A percentile compares a stretch with the other conserved stretches of the same genome.
These are phyloP conservation scores for Silurus meridionalis DNA, from an alignment of 2,113 vertebrate species.

Conservation along the genomic window DNA sequence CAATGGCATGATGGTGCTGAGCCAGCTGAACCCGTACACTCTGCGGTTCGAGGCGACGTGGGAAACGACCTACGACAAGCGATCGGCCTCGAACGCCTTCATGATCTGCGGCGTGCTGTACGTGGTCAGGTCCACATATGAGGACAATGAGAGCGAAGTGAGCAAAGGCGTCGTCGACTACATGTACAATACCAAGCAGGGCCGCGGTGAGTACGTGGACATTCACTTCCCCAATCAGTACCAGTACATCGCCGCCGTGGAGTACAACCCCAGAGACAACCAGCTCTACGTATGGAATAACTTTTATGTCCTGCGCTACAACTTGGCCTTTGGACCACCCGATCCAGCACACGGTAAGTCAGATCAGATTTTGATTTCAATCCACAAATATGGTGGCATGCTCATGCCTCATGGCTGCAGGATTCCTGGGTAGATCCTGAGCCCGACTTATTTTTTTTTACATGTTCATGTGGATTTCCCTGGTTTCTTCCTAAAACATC, in stretches of 20 bases:
- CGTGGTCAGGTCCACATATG: conserved; percentile 94
- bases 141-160: conserved; percentile 96
- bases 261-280: conserved; percentile 98
- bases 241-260: conserved; percentile 97
- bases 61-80: conserved; percentile 94
- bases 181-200: conserved; percentile 92
- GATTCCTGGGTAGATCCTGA: background rate
- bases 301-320: conserved; percentile 96
- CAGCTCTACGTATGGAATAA: conserved; percentile 99
- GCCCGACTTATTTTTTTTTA: background rate
- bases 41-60: conserved; percentile 96
- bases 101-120: conserved; percentile 98
- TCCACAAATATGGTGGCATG: background rate
- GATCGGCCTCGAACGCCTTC: conserved; percentile 96
- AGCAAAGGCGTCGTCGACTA: conserved; percentile 96
- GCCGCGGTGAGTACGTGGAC: conserved; percentile 88
- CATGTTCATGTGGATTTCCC: background rate
- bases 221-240: conserved; percentile 98
- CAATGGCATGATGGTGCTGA: conserved; percentile 98
- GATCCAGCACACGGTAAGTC: conserved; percentile 94
- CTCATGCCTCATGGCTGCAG: background rate
- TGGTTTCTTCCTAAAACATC: background rate
- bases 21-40: conserved; percentile 97
- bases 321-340: conserved; percentile 92
- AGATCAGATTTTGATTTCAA: background rate